Evolutionary conservation across 2,797 vertebrate genomes (phyloP), one percentile per base, ranked within the genome.

Genomic region (Lemur catta): DNA sequence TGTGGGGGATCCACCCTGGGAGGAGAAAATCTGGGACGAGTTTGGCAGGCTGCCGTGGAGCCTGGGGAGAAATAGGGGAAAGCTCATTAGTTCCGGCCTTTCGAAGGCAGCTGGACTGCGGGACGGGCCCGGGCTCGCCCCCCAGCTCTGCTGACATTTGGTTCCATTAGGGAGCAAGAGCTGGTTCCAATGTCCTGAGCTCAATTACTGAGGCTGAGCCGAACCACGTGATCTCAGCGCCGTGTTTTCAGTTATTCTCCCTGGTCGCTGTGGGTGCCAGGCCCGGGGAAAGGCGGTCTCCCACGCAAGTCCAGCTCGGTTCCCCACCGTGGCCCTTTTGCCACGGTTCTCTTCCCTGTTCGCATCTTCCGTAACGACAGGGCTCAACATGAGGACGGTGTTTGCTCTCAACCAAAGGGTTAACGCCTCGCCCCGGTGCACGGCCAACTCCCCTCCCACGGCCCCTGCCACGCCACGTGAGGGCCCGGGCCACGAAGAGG

Each of bases 181-280:
- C 97, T 96, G 22, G 95, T 97, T 97, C 97, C 97, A 96, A 89
- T 85, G 98, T 97, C 96, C 98, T 95, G 96, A 96, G 97, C 96
- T 95, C 92, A 98, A 95, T 98, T 96, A 96, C 98, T 96, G 90
- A 97, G 97, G 97, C 97, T 0, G 9, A 97, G 95, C 94, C 0
- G 18, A 93, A 78, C 97, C 98, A 96, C 84, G 97, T 98, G 98
- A 93, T 94, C 55, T 17, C 0, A 4, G 92, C 79, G 93, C 98
- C 97, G 97, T 98, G 98, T 98, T 98, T 98, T 97, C 98, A 98
- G 98, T 98, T 98, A 98, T 95, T 97, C 91, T 94, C 96, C 97
- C 84, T 3, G 52, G 55, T 96, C 97, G 38, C 3, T 14, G 30
- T 75, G 22, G 91, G 74, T 97, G 97, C 98, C 97, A 97, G 98